Base-by-base conservation (phyloP, 2,113 vertebrate species). In the Rhineura floridana region DNA sequence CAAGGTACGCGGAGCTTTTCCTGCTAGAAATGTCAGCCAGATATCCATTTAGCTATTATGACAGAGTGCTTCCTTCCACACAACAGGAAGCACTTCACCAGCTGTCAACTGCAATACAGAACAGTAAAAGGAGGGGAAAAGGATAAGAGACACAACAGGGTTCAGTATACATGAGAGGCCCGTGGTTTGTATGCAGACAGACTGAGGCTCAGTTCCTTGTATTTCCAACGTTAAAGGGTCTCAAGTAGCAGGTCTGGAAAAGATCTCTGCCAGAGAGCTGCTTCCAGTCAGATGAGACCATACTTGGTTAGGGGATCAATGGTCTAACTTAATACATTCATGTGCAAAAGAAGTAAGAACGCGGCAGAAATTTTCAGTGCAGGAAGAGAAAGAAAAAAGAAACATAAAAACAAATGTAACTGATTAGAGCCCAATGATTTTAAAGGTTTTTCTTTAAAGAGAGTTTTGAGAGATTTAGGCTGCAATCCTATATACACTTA, bases 11-110 rank as follows among this genome's bases (percentile, higher is more conserved):
- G 10, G 90, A 93, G 62, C 15, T 46, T 55, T 78, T 84, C 36
- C 59, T 50, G 36, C 23, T 15, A 88, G 88, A 83, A 82, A 86
- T 77, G 84, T 83, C 84, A 83, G 48, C 84, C 84, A 90, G 48
- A 55, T 86, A 90, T 69, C 44, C 67, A 62, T 6, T 69, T 48
- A 81, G 17, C 33, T 80, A 88, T 85, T 87, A 79, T 85, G 10
- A 83, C 0, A 0, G 48, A 82, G 70, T 52, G 9, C 19, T 87
- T 84, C 90, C 80, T 88, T 44, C 25, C 1, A 82, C 63, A 44
- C 23, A 44, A 89, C 59, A 44, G 79, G 78, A 89, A 87, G 55
- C 30, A 88, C 81, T 25, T 88, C 86, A 42, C 19, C 55, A 44
- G 90, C 28, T 82, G 93, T 91, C 87, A 13, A 69, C 1, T 50